A percentile compares a stretch with the other conserved stretches of the same genome.
These are phyloP conservation scores for Ataeniobius toweri DNA, from an alignment of 2,797 vertebrate species.

Conservation along the genomic window DNA sequence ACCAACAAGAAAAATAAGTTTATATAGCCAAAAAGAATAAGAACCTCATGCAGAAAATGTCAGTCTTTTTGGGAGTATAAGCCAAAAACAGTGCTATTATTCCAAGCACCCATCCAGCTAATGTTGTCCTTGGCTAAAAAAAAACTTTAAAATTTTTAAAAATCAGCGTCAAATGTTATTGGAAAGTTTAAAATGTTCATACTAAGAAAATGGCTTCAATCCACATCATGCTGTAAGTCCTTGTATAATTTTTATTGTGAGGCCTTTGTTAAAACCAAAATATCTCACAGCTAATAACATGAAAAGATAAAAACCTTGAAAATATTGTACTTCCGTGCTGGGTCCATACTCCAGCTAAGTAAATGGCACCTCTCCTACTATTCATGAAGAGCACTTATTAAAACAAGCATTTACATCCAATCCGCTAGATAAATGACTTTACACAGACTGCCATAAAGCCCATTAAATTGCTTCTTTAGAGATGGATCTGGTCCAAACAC, in stretches of 20 bases:
- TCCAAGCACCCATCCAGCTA: background rate
- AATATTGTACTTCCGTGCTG: slow-evolving; percentile 85
- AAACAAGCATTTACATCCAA: slow-evolving; percentile 93
- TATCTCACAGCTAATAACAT: background rate
- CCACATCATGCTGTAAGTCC: background rate
- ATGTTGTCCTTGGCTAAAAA: background rate
- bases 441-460: slow-evolving; percentile 94
- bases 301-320: slow-evolving; percentile 44
- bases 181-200: background rate
- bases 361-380: slow-evolving; percentile 89
- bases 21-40: too few relatives aligned
- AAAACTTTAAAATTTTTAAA: too few relatives aligned
- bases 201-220: background rate
- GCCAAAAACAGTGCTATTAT: background rate
- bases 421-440: slow-evolving; percentile 91
- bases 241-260: background rate
- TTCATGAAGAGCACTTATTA: slow-evolving; percentile 95
- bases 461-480: slow-evolving; percentile 93
- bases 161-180: background rate
- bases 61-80: background rate
- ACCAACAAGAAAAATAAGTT: too few relatives aligned
- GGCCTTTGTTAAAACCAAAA: background rate
- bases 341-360: slow-evolving; percentile 91
- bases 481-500: slow-evolving; percentile 96
- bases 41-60: background rate